Conservation (phyloP, 2,888 invertebrate genomes). For the Uropetala carovei region DNA sequence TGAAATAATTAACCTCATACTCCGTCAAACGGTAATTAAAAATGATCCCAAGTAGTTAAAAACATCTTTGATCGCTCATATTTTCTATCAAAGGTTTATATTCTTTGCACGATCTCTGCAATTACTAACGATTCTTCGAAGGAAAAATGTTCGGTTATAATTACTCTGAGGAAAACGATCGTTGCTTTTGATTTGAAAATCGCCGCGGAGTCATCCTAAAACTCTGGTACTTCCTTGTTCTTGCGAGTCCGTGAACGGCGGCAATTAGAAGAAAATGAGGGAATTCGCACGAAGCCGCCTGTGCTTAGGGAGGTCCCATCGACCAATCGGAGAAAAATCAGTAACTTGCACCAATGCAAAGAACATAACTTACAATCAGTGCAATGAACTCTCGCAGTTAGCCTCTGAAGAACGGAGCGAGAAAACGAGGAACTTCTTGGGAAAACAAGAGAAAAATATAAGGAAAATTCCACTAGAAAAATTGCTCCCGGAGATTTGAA, state of each 20-base stretch:
- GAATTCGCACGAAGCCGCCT: neutral
- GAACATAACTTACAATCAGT: neutral
- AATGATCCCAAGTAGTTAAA: no score
- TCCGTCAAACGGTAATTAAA: no score
- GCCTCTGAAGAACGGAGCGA: neutral
- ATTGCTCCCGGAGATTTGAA: neutral
- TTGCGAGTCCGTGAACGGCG: neutral
- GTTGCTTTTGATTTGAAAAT: neutral
- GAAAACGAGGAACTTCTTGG: neutral
- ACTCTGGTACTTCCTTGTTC: slow-evolving; percentile 4
- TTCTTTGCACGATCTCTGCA: neutral
- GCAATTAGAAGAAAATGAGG: neutral
- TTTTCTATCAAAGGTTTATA: no score
- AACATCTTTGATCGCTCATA: no score
- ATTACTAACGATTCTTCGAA: neutral
- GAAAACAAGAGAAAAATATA: neutral
- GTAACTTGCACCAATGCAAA: slow-evolving; percentile 18
- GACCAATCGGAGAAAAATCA: neutral
- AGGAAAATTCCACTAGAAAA: slow-evolving; percentile 30
- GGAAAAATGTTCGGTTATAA: neutral
- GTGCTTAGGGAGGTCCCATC: neutral
- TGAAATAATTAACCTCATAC: no score
- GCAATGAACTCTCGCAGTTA: slow-evolving; percentile 44
- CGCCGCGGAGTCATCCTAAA: neutral
- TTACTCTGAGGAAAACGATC: neutral